Evolutionary conservation across 2,888 invertebrate species (phyloP).

Genomic region (Xanthia togata): DNA sequence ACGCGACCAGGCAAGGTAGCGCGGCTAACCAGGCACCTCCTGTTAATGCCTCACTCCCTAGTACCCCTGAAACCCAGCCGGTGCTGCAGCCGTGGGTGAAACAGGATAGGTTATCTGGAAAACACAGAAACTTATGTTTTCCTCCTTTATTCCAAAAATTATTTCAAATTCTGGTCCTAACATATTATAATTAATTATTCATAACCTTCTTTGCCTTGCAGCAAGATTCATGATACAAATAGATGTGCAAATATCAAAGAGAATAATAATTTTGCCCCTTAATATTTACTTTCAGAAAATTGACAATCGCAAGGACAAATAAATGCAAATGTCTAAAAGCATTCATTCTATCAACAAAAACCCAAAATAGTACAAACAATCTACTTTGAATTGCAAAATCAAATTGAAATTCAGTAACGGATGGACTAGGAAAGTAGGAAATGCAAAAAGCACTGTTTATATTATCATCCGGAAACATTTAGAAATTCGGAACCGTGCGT

Average conservation of each 20-base stretch:
- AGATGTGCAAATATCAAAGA: not conserved
- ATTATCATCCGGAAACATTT: conserved; percentile 49
- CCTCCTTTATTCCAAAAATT: not conserved
- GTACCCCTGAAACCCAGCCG: conserved; percentile 87
- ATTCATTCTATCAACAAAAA: conserved; percentile 11
- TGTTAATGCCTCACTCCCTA: conserved; percentile 84
- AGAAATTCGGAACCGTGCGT: conserved; percentile 36
- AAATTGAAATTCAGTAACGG: conserved; percentile 56
- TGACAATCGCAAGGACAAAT: not conserved
- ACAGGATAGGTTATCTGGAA: conserved; percentile 86
- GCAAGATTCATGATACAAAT: not conserved
- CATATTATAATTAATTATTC: not conserved
- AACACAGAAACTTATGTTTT: not conserved
- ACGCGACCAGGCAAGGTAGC: conserved; percentile 83
- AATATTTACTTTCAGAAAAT: not conserved
- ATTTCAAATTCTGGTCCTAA: not conserved
- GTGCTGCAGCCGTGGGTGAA: conserved; percentile 88
- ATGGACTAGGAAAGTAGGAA: conserved; percentile 25
- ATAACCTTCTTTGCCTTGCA: not conserved
- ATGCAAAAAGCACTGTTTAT: conserved; percentile 49
- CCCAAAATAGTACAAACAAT: conserved; percentile 28
- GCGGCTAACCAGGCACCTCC: conserved; percentile 88
- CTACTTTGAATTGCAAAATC: conserved; percentile 56
- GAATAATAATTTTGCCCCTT: not conserved
- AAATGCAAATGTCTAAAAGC: not conserved